phyloP scores from a whole-genome alignment of 2,888 invertebrate genomes.

The Spodoptera picta region DNA sequence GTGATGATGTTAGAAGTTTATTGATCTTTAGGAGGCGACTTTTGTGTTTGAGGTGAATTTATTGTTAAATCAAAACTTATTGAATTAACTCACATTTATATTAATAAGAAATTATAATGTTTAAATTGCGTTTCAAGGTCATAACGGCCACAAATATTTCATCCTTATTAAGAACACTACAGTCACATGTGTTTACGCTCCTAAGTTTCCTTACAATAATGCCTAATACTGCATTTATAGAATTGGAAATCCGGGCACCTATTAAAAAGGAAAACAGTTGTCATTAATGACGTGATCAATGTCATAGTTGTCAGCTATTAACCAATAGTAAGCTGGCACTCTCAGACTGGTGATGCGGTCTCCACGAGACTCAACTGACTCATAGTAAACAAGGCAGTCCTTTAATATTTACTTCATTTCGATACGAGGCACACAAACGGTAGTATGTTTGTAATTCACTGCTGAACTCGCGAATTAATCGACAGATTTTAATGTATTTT shows the following conservation, averaged over 20 bases:
- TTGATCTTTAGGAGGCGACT: not conserved
- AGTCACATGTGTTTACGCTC: no score
- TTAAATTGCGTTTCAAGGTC: no score
- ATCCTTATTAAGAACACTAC: no score
- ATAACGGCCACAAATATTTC: no score
- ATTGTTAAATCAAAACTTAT: no score
- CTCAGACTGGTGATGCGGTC: slow-evolving; percentile 27
- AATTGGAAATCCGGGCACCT: slow-evolving; percentile 15
- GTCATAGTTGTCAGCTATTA: slow-evolving; percentile 13
- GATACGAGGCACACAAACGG: slow-evolving; percentile 33
- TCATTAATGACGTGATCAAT: slow-evolving; percentile 27
- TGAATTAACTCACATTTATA: no score
- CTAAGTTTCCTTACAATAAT: no score
- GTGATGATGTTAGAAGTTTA: slow-evolving; percentile 23
- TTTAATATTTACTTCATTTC: slow-evolving; percentile 27
- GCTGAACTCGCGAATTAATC: slow-evolving; percentile 6
- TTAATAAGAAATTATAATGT: no score
- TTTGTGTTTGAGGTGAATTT: no score
- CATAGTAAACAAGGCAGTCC: slow-evolving; percentile 40
- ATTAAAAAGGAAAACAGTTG: slow-evolving; percentile 41
- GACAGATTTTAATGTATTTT: slow-evolving; percentile 2
- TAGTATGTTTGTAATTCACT: slow-evolving; percentile 23
- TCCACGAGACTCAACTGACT: slow-evolving; percentile 46
- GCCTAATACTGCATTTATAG: no score
- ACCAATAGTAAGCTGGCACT: slow-evolving; percentile 32